phyloP scores from a whole-genome alignment of 2,797 vertebrate species.

The Astyanax mexicanus region DNA sequence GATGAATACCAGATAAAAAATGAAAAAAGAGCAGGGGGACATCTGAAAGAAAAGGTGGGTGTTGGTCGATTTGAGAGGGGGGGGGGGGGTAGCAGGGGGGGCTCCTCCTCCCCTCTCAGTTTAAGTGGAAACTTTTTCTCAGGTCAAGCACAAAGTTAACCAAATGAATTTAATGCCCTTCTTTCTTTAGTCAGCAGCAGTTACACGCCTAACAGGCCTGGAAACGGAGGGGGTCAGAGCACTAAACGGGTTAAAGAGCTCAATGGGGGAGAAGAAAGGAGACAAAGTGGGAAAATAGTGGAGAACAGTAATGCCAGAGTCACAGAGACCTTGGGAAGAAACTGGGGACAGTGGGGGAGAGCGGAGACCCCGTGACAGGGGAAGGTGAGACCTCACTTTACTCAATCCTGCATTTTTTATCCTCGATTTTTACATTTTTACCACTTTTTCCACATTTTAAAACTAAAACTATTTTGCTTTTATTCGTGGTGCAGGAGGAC shows the following conservation, averaged over 20 bases:
- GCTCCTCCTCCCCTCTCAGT: conserved; percentile 62
- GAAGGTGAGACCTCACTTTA: too few relatives aligned
- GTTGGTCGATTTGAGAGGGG: too few relatives aligned
- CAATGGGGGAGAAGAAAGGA: conserved; percentile 69
- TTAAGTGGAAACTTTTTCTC: conserved; percentile 90
- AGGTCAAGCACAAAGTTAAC: conserved; percentile 99
- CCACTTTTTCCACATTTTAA: too few relatives aligned
- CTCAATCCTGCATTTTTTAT: too few relatives aligned
- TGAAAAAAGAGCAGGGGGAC: conserved; percentile 71
- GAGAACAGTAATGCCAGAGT: conserved; percentile 49
- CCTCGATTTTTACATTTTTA: too few relatives aligned
- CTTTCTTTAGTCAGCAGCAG: conserved; percentile 83
- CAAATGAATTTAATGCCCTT: conserved; percentile 93
- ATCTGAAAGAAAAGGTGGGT: conserved; percentile 80
- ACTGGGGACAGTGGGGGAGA: conserved; percentile 30
- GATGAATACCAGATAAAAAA: conserved; percentile 84
- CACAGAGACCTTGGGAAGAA: conserved; percentile 50
- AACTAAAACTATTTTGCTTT: too few relatives aligned
- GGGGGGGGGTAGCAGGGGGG: background rate
- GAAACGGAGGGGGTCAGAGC: conserved; percentile 65
- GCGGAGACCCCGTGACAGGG: conserved; percentile 19
- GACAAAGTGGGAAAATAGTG: conserved; percentile 47
- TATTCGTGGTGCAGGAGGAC: too few relatives aligned
- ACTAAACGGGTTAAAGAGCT: conserved; percentile 66
- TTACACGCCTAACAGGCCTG: conserved; percentile 84